These are phyloP conservation scores for Phocoena sinus DNA, from an alignment of 2,113 vertebrate genomes.

Conservation along the genomic window DNA sequence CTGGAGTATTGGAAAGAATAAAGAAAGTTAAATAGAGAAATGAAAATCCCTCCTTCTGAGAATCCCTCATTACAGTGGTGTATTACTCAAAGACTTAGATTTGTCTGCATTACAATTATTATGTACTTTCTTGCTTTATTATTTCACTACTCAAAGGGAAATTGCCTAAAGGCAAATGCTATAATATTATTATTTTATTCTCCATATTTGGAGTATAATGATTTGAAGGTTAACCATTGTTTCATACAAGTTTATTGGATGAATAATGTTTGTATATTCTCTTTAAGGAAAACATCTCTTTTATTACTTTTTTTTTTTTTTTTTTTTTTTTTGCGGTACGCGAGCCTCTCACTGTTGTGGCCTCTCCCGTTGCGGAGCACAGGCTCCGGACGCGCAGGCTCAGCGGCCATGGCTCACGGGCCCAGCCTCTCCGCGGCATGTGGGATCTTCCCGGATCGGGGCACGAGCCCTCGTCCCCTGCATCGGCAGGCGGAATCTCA, in stretches of 20 bases:
- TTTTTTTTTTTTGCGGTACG: background rate
- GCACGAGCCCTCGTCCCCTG: no score
- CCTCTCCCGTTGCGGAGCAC: no score
- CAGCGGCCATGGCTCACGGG: no score
- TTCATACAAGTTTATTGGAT: background rate
- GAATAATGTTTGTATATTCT: background rate
- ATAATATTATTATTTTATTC: background rate
- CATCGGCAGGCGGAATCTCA: no score
- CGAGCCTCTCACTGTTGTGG: no score
- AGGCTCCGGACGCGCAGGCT: no score
- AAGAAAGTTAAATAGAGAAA: background rate
- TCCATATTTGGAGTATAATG: background rate
- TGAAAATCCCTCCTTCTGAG: background rate
- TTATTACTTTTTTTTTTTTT: background rate
- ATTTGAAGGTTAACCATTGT: background rate
- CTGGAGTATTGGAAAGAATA: background rate
- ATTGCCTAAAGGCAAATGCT: background rate
- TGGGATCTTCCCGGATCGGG: no score
- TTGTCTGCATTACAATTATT: background rate
- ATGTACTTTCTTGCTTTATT: background rate
- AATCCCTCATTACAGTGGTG: background rate
- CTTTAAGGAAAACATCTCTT: background rate
- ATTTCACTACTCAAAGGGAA: background rate
- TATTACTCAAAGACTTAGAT: background rate
- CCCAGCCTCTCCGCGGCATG: no score